Base-by-base conservation (phyloP, 2,888 invertebrate genomes). In the Chalcis sispes region DNA sequence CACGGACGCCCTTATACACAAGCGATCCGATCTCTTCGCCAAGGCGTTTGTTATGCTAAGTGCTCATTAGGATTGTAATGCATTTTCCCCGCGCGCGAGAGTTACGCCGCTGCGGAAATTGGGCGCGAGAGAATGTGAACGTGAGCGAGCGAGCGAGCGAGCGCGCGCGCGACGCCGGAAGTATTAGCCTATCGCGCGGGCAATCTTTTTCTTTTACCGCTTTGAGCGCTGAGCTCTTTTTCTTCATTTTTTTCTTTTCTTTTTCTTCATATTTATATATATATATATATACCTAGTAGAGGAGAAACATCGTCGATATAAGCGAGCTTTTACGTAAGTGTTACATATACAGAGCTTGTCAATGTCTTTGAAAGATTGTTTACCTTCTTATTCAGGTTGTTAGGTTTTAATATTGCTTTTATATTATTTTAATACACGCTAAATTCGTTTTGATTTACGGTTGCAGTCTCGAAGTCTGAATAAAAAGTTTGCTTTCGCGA, bases 31-130 rank as follows among this genome's bases (percentile, higher is more conserved):
- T 85, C 77, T 72, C n/a, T 29, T 85, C 77, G 67, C 20, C 40
- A 2, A 32, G 46, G 72, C 85, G 87, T 87, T 87, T 86, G 87
- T 87, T 86, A 85, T 85, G 87, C 85, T 86, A 87, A 88, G 86
- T 85, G 86, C 86, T 86, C 87, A 84, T 87, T 86, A 86, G 85
- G 87, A 87, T 87, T 84, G 85, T 83, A 85, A 86, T 82, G 83
- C 82, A 84, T 84, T 83, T 82, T 81, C 81, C 80, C 65, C 3
- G 78, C 78, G 77, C 70, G 72, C 79, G 72, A 79, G 77, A n/a
- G n/a, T n/a, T n/a, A 50, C 29, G 58, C 27, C 48, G 50, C 69
- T 72, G 79, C 80, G 84, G 81, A 83, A 84, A 84, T 85, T 83
- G 78, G 83, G 80, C 80, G 77, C 66, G 56, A 50, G 74, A 74